Conservation (phyloP, 2,113 vertebrate genomes). For the Catagonus wagneri region DNA sequence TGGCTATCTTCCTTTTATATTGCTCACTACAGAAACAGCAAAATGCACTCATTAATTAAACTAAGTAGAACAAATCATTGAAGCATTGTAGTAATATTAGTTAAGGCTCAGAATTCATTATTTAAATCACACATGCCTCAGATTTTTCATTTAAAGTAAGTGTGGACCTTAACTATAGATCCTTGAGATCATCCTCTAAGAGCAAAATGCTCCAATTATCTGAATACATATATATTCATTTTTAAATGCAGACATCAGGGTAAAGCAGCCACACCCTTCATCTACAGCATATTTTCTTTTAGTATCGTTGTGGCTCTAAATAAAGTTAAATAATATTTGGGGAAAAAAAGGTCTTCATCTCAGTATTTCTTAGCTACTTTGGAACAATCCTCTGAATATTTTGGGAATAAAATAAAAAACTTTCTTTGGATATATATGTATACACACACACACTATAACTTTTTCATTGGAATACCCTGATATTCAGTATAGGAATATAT, state of each 20-base stretch:
- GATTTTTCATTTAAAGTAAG: background rate
- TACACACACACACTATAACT: conserved; percentile 13
- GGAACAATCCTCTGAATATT: background rate
- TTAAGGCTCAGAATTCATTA: background rate
- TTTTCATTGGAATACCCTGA: conserved; percentile 56
- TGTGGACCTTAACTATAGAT: background rate
- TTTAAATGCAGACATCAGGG: background rate
- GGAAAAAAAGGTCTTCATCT: background rate
- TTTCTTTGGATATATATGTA: background rate
- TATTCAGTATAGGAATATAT: conserved; percentile 67
- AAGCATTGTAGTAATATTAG: background rate
- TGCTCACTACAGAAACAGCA: background rate
- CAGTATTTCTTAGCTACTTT: background rate
- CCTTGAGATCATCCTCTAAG: background rate
- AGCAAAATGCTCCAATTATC: background rate
- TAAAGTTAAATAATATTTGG: background rate
- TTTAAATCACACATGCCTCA: background rate
- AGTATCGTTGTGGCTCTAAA: background rate
- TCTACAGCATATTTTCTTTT: background rate
- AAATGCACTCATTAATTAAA: background rate
- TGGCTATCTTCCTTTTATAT: background rate
- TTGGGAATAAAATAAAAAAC: conserved; percentile 42
- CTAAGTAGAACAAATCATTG: background rate
- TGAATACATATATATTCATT: background rate
- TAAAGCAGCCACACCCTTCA: too few species aligned